Conservation (phyloP, 2,888 invertebrate genomes). For the Nomada goodeniana region DNA sequence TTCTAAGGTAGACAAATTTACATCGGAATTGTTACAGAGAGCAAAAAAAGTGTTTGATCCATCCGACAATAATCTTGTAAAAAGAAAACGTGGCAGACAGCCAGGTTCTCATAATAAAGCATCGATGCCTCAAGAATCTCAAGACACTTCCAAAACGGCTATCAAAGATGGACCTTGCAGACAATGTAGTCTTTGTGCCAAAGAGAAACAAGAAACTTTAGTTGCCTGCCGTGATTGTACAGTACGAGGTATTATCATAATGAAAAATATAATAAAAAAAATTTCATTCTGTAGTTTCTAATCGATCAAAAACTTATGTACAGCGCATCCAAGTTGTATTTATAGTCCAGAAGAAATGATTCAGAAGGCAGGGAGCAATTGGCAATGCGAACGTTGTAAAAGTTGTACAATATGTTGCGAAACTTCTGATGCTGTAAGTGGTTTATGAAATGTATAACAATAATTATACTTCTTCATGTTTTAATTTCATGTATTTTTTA, state of each 20-base stretch:
- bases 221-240: constrained; percentile 90
- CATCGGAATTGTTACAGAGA: constrained; percentile 85
- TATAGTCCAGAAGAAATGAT: constrained; percentile 88
- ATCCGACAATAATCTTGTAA: constrained; percentile 92
- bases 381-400: constrained; percentile 96
- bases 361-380: constrained; percentile 89
- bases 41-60: constrained; percentile 95
- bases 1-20: not conserved
- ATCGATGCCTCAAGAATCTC: constrained; percentile 79
- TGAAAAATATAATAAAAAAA: constrained; percentile 30
- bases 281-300: constrained; percentile 4
- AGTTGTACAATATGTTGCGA: constrained; percentile 93
- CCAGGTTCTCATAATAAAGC: constrained; percentile 87
- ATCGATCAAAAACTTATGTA: constrained; percentile 66
- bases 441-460: not conserved
- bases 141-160: constrained; percentile 72
- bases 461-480: not conserved
- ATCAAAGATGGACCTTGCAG: constrained; percentile 79
- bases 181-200: constrained; percentile 81
- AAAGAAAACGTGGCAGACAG: constrained; percentile 89
- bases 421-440: constrained; percentile 90
- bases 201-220: constrained; percentile 86
- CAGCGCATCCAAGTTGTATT: constrained; percentile 89
- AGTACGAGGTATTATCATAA: constrained; percentile 86
- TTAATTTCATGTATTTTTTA: constrained; percentile 31